Base-by-base conservation (phyloP, 2,797 vertebrate species). In the Coluber constrictor region DNA sequence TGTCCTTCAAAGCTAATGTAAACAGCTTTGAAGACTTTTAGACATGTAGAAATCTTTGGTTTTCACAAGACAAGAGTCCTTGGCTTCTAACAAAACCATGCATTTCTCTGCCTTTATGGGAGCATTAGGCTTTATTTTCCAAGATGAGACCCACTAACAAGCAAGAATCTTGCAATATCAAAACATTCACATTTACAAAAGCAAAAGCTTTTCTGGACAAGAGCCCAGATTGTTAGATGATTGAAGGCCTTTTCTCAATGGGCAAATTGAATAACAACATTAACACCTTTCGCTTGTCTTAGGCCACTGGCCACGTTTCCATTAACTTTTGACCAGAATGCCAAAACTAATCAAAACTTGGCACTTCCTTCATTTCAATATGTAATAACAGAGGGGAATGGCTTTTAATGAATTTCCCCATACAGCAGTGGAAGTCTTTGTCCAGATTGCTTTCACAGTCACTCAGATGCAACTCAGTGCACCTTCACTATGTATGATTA, bases 101-200 rank as follows among this genome's bases (percentile, higher is more conserved):
- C 16, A 59, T 27, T 37, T 29, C 57, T 37, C n/a, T 55, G 23
- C 16, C 6, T 90, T 90, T 60, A 83, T 32, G 23, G 8, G 20
- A 79, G 29, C 1, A 32, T 55, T 88, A 18, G 32, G 63, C 43
- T 91, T 94, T 93, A 88, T 94, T 92, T 95, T 54, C 79, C 90
- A 94, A 87, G 56, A 94, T 91, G 29, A 90, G 0, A 86, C 20
- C 23, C 32, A 90, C 37, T n/a, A 66, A 47, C n/a, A 86, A 90
- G 20, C 27, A 66, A 87, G 37, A 20, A 55, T 29, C 90, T 54
- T 83, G n/a, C 29, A 47, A 74, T 47, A 83, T 57, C 6, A n/a
- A 88, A 59, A 54, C 47, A 13, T 27, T 54, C 9, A 83, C 3
- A 86, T 88, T 60, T 60, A 91, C 37, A 25, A 11, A 20, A 32